Evolutionary conservation across 1,140 invertebrate species (phyloP).

Genomic region (Zaprionus kolodkinae): DNA sequence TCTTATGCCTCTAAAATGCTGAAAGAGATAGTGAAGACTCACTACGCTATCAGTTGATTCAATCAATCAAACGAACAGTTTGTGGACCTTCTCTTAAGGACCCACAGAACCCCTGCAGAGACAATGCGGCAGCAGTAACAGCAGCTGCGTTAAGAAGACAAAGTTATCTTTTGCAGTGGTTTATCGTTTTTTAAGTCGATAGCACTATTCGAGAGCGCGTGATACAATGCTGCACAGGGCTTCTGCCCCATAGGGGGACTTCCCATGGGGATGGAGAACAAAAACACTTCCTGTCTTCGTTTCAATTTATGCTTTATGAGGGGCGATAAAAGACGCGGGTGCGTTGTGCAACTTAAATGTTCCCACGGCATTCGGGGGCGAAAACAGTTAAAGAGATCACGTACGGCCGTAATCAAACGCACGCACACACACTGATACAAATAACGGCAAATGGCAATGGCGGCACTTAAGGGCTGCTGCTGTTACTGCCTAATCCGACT

Average conservation of each 20-base stretch:
- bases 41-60: too few relatives aligned
- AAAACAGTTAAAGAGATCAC: constrained; percentile 60
- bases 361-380: constrained; percentile 50
- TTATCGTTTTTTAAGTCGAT: constrained; percentile 65
- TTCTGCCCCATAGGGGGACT: constrained; percentile 7
- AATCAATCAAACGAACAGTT: neutral
- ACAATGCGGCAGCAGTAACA: too few relatives aligned
- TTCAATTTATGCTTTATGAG: constrained; percentile 57
- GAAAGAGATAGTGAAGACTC: too few relatives aligned
- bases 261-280: neutral
- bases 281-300: constrained; percentile 64
- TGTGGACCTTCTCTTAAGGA: neutral
- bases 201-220: constrained; percentile 53
- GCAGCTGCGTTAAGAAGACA: constrained; percentile 46
- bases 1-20: too few relatives aligned
- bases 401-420: constrained; percentile 60
- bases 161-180: constrained; percentile 59
- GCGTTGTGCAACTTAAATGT: constrained; percentile 26
- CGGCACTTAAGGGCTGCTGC: constrained; percentile 66
- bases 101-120: neutral
- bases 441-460: constrained; percentile 70
- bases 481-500: constrained; percentile 65
- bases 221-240: constrained; percentile 47
- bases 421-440: constrained; percentile 25
- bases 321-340: constrained; percentile 40